Evolutionary conservation across 2,888 invertebrate species (phyloP), one percentile per base, ranked within the genome.

Genomic region (Mycalesis mineus): DNA sequence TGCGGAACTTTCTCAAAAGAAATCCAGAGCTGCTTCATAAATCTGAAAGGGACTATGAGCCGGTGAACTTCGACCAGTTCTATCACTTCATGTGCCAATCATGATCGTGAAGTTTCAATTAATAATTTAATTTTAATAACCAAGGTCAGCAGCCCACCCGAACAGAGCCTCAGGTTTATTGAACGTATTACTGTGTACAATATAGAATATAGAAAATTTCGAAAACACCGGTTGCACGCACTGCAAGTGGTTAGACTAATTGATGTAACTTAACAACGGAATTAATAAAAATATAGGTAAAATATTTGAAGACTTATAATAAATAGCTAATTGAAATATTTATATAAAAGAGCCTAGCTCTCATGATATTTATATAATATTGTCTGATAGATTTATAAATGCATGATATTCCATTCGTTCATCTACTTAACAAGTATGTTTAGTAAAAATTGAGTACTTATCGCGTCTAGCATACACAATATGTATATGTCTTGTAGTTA

Each of bases 21-120:
- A 87, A 90, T 62, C 87, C 89, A 0, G 89, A 89, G 63, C 72
- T 89, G 31, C 69, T 84, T 33, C 80, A 87, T 54, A 83, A 74
- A 64, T 73, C 87, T 6, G 84, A 84, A 37, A 79, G 75, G 61
- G 88, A 88, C 29, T 74, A 71, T 40, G 84, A 87, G 64, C 88
- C 89, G 58, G 89, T 88, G 45, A 89, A 89, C 73, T 89, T 89
- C 58, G 89, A 89, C 67, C 89, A 89, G 73, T 89, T 89, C 70
- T 89, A 89, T 62, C 89, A 89, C 68, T 89, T 89, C 62, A 89
- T 89, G 89, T 88, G 85, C 69, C 88, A 84, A 71, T 87, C 88
- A 77, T 88, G 87, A 88, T 86, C 64, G 69, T 69, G 66, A 58
- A 56, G 53, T 47, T 62, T 53, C 44, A 57, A 59, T 47, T 63